Evolutionary conservation across 2,113 vertebrate species (phyloP).

Genomic region (Ovis aries): DNA sequence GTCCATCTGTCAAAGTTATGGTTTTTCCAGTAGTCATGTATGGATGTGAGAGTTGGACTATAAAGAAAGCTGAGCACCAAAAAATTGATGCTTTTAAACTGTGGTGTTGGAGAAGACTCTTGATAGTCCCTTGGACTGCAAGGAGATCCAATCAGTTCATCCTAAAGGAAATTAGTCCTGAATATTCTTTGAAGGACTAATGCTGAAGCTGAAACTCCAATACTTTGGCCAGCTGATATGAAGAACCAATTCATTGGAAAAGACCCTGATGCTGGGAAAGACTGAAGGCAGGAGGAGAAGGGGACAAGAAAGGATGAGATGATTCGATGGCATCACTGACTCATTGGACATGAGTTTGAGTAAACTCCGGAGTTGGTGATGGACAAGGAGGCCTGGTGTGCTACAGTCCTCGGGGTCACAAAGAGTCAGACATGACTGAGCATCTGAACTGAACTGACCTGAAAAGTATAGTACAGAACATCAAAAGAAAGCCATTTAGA

Average conservation of each 20-base stretch:
- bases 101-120: background rate
- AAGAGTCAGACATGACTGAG: background rate
- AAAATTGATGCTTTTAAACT: background rate
- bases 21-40: background rate
- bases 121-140: background rate
- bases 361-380: background rate
- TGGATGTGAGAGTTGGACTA: background rate
- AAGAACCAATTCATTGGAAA: background rate
- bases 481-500: conserved; percentile 22
- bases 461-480: background rate
- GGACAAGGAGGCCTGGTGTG: background rate
- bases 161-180: background rate
- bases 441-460: background rate
- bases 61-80: background rate
- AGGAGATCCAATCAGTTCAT: background rate
- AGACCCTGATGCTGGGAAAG: background rate
- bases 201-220: background rate
- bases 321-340: background rate
- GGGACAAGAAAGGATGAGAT: background rate
- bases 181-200: background rate
- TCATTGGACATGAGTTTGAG: background rate
- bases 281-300: background rate
- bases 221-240: background rate
- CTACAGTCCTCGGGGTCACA: fast-evolving
- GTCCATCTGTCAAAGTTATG: background rate